Base-by-base conservation (phyloP, 1,140 invertebrate genomes). In the Dinoponera quadriceps region DNA sequence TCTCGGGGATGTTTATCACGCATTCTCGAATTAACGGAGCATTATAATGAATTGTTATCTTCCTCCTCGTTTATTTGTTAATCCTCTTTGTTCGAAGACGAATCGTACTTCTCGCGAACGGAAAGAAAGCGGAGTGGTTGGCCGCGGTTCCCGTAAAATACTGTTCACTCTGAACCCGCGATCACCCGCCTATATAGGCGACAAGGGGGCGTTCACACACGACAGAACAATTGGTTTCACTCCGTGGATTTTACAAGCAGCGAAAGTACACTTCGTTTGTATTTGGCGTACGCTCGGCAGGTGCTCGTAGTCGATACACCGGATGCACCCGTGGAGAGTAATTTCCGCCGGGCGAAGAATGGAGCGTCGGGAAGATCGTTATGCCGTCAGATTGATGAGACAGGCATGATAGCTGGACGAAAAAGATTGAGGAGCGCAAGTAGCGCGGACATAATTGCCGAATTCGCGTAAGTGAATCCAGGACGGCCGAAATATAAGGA, bases 201-300 rank as follows among this genome's bases (percentile, higher is more conserved):
- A 81, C 84, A 77, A 83, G 87, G 77, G 86, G 83, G 71, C 69
- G 68, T 93, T 94, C 91, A 90, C 92, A 92, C 90, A 86, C 87
- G 87, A 91, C 73, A 86, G 91, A 93, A 93, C 91, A 94, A 94
- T 94, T 86, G 90, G 92, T 94, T 93, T 94, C 93, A 92, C 93
- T 94, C 75, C 72, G 85, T 29, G 82, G 82, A 91, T 93, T 88
- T 88, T 85, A 78, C 65, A 78, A 89, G 78, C 80, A 93, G 93
- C 91, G 94, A 94, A 94, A 94, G 94, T 94, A 90, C 85, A 87
- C 20, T 51, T 44, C 59, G 73, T 85, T 74, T 82, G 80, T 85
- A 75, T 84, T 89, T 81, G 3, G 38, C 60, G 60, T 75, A 29
- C 44, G 13, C 3, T 22, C 51, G 25, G 65, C 62, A 49, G 60